Base-by-base conservation (phyloP, 1,140 invertebrate genomes). In the Oppia nitens region DNA sequence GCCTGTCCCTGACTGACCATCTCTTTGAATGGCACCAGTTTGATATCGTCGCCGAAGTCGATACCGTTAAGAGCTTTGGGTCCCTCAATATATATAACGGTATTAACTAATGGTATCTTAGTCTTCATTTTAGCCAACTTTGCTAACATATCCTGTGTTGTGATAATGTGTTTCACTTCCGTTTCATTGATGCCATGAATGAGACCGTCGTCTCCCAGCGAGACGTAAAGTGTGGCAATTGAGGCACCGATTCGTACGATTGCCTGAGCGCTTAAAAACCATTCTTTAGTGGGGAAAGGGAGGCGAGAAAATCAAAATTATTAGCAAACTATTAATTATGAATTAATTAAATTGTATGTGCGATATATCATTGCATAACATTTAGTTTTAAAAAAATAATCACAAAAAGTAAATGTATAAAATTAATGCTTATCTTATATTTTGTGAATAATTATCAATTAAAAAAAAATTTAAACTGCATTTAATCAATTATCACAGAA, bases 221-320 rank as follows among this genome's bases (percentile, higher is more conserved):
- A 11, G 20, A 26, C 3, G 17, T 9, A 53, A 59, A 98, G 83
- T 0, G 94, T 98, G 0, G 95, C 90, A 63, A 98, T 84, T 77
- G 75, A 60, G 2, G 58, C 60, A 52, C 63, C 65, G 12, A 64
- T 54, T 53, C 64, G 48, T 47, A 65, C 61, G 26, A 61, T 57
- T 1, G 66, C 84, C 76, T 65, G 87, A 82, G 91, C 87, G 1
- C 89, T 83, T 45, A 97, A 81, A 80, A 98, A 84, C 95, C 95
- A 99, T 76, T 98, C 94, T 0, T 98, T 76, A 0, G 93, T 98
- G 1, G 93, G 87, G 70, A 98, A 98, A 59, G n/a, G n/a, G n/a
- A n/a, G n/a, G n/a, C n/a, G n/a, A n/a, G n/a, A n/a, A n/a, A n/a
- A n/a, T n/a, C n/a, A n/a, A n/a, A n/a, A n/a, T n/a, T n/a, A n/a